Evolutionary conservation across 2,888 invertebrate species (phyloP).

Genomic region (Yponomeuta cagnagella): DNA sequence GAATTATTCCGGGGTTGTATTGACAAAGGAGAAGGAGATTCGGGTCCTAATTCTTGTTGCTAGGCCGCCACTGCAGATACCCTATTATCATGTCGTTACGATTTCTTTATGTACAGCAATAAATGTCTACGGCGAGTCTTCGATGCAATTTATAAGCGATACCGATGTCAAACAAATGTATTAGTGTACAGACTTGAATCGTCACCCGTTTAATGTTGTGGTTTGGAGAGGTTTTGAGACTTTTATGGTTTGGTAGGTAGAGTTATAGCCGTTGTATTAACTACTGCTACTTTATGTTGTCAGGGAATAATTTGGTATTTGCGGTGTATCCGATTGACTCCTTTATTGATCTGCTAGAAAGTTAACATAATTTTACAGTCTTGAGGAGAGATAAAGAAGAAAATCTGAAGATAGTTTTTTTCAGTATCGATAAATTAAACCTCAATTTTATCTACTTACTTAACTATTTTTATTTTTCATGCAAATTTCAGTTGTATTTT

Average conservation of each 20-base stretch:
- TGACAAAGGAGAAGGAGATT: slow-evolving; percentile 51
- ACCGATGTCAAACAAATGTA: slow-evolving; percentile 3
- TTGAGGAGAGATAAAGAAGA: too few relatives aligned
- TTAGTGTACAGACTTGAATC: background rate
- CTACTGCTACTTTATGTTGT: background rate
- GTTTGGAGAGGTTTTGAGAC: background rate
- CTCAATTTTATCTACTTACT: too few relatives aligned
- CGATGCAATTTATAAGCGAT: background rate
- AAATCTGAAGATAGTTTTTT: too few relatives aligned
- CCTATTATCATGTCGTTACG: slow-evolving; percentile 20
- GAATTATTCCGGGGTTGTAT: slow-evolving; percentile 59
- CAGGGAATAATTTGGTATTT: background rate
- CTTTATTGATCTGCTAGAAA: too few relatives aligned
- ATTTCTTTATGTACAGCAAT: slow-evolving; percentile 29
- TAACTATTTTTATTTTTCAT: too few relatives aligned
- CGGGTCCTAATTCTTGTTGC: slow-evolving; percentile 51
- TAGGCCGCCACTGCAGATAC: slow-evolving; percentile 30
- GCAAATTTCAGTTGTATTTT: too few relatives aligned
- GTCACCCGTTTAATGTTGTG: background rate
- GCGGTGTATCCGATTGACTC: background rate
- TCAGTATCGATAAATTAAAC: too few relatives aligned
- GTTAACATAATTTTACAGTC: too few relatives aligned
- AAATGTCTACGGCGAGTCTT: slow-evolving; percentile 22
- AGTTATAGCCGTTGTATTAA: background rate
- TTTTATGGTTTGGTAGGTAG: background rate